Evolutionary conservation across 2,113 vertebrate genomes (phyloP).

Genomic region (Probosciger aterrimus): DNA sequence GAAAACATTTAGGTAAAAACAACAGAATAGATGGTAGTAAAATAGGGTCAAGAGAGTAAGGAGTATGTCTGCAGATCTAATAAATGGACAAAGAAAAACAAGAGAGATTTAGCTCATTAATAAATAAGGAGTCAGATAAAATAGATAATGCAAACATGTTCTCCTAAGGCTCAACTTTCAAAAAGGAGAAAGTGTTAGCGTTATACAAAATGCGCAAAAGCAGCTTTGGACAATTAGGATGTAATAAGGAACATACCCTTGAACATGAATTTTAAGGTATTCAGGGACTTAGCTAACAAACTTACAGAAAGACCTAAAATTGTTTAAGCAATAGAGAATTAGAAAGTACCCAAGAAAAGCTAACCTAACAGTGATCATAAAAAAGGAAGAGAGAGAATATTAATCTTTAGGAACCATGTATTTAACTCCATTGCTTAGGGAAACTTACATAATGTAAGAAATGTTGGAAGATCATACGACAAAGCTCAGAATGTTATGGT

Average conservation of each 20-base stretch:
- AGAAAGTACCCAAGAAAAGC: neutral
- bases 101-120: neutral
- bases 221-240: neutral
- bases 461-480: neutral
- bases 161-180: neutral
- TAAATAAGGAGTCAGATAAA: neutral
- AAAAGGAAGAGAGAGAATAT: neutral
- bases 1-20: neutral
- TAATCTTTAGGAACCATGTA: neutral
- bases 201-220: neutral
- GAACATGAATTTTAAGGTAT: neutral
- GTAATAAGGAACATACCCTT: neutral
- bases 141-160: rapidly evolving
- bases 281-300: neutral
- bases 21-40: neutral
- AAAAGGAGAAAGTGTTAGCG: neutral
- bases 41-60: neutral
- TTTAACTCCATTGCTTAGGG: neutral
- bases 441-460: neutral
- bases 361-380: neutral
- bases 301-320: neutral
- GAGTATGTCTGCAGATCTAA: neutral
- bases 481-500: neutral
- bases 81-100: neutral
- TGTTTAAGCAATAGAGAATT: neutral